Evolutionary conservation across 2,797 vertebrate genomes (phyloP), one percentile per base, ranked within the genome.

Genomic region (Spheniscus humboldti): DNA sequence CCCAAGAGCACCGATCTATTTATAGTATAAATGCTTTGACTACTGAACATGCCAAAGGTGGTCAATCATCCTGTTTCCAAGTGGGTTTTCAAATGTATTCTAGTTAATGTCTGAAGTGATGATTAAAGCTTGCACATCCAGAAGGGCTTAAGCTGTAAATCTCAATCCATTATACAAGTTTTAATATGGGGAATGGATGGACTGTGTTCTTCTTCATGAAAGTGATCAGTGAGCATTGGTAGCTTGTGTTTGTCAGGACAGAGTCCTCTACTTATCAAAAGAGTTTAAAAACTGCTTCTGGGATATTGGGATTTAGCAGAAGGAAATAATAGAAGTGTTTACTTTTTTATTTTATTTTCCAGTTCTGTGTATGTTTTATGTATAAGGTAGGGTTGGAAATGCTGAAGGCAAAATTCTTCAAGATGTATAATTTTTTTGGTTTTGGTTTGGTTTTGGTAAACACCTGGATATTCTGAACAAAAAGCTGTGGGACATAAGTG

Each of bases 1-100:
- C 31, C 22, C 0, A 19, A 55, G 43, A 37, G 37, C 30, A 41
- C 67, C 1, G 0, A 11, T 33, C 66, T 48, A 0, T 37, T 39
- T 30, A 3, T 33, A 35, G 22, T 41, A 7, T 31, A 55, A 73
- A 37, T 37, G 11, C 41, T 84, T 73, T 50, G 20, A 45, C 22
- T 64, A 18, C 30, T 78, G 55, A 73, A 56, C 5, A 2, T 78
- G 28, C 20, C 11, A 37, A 39, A 64, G 39, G 14, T 71, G 56
- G 19, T n/a, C 28, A 50, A 0, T 73, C 55, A 35, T 45, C 35
- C 59, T 33, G 8, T 72, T 89, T 62, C 56, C 59, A 15, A 28
- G 10, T 35, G 33, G 33, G 11, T 57, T 78, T 68, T 78, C 2
- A 7, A 17, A 47, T 83, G 41, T 47, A 33, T 62, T 87, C 55